Evolutionary conservation across 2,797 vertebrate genomes (phyloP).

Genomic region (Hafferia zeledoni): DNA sequence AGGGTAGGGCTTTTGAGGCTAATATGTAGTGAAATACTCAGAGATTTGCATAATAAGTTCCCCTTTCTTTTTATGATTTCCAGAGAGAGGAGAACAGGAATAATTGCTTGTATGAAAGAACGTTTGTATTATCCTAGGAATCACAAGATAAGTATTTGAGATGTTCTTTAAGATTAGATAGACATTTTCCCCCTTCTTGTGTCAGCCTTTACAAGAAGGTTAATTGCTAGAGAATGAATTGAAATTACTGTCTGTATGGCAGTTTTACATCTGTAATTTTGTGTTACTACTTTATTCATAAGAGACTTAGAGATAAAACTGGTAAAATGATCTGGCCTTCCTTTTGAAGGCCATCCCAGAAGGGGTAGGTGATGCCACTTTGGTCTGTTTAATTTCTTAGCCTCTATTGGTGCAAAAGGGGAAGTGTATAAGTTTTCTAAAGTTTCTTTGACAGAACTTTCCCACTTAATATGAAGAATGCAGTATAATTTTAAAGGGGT

Average conservation of each 20-base stretch:
- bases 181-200: neutral
- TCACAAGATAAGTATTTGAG: neutral
- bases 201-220: slow-evolving; percentile 29
- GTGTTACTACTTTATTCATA: neutral
- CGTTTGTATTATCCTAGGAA: neutral
- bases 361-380: neutral
- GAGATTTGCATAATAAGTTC: neutral
- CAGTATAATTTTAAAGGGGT: neutral
- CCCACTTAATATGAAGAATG: neutral
- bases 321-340: neutral
- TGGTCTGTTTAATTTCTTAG: neutral
- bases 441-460: neutral
- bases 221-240: slow-evolving; percentile 53
- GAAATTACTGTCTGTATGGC: neutral
- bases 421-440: neutral
- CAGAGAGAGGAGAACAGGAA: neutral
- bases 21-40: neutral
- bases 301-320: neutral
- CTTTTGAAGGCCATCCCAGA: neutral
- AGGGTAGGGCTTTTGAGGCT: neutral
- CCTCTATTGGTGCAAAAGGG: neutral
- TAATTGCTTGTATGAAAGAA: neutral
- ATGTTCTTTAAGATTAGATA: neutral
- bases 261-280: slow-evolving; percentile 30
- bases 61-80: neutral